These are phyloP conservation scores for Forbesichthys agassizii DNA, from an alignment of 2,113 vertebrate genomes.

Conservation along the genomic window DNA sequence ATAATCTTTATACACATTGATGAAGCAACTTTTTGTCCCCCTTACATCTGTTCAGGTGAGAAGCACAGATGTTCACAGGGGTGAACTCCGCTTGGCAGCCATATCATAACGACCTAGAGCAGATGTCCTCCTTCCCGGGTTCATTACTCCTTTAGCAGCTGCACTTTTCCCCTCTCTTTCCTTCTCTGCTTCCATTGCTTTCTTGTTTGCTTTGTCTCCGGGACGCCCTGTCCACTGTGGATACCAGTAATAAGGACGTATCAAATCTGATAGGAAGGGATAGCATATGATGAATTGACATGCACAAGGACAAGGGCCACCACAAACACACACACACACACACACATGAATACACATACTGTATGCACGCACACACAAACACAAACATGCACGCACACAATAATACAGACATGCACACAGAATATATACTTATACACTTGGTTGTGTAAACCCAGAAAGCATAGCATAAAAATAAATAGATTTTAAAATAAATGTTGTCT, in stretches of 20 bases:
- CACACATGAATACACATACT: neutral
- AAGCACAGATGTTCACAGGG: constrained; percentile 11
- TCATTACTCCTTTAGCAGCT: constrained; percentile 26
- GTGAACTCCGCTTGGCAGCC: constrained; percentile 22
- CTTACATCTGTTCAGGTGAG: neutral
- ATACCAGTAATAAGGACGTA: no score
- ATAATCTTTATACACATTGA: no score
- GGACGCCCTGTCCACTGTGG: neutral
- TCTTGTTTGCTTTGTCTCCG: neutral
- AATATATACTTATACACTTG: neutral
- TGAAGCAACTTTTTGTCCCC: no score
- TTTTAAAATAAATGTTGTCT: constrained; percentile 13
- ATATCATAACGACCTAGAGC: constrained; percentile 17
- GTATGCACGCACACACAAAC: neutral
- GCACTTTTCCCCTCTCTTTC: neutral
- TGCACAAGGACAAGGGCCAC: neutral
- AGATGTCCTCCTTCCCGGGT: constrained; percentile 23
- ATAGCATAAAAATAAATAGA: neutral
- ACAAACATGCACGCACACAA: neutral
- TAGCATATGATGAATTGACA: no score
- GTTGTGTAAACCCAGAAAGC: neutral
- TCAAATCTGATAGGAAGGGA: no score
- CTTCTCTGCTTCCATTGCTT: neutral
- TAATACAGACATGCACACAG: constrained; percentile 6
- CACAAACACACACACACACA: neutral